phyloP scores from a whole-genome alignment of 2,888 invertebrate species.

The Apamea anceps region DNA sequence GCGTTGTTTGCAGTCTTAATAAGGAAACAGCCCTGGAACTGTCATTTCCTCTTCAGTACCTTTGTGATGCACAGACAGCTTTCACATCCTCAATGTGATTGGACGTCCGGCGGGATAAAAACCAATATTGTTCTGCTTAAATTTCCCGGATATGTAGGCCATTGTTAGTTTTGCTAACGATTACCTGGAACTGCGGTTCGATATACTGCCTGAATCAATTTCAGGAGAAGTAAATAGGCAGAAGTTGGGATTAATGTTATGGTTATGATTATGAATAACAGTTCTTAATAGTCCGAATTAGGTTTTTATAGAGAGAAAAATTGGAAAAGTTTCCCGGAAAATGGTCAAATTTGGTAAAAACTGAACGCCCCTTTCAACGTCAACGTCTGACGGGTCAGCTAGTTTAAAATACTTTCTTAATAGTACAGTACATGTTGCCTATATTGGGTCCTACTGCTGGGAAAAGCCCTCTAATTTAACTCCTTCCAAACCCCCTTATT shows the following conservation, averaged over 20 bases:
- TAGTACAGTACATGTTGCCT: not conserved
- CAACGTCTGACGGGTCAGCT: too few relatives aligned
- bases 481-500: not conserved
- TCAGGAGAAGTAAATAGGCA: not conserved
- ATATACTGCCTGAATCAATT: not conserved
- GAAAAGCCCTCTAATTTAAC: not conserved
- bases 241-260: not conserved
- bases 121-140: conserved; percentile 27
- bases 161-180: not conserved
- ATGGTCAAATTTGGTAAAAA: not conserved
- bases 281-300: too few relatives aligned
- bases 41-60: conserved; percentile 57
- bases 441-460: not conserved
- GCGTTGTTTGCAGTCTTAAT: conserved; percentile 43
- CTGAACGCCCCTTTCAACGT: not conserved
- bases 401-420: not conserved
- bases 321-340: not conserved
- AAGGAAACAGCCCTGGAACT: conserved; percentile 58
- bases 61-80: conserved; percentile 32
- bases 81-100: conserved; percentile 44
- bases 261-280: not conserved
- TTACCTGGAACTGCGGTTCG: not conserved
- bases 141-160: conserved; percentile 20
- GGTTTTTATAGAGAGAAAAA: not conserved
- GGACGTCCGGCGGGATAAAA: conserved; percentile 21